These are phyloP conservation scores for Limosa lapponica DNA, from an alignment of 2,797 vertebrate species.

Conservation along the genomic window DNA sequence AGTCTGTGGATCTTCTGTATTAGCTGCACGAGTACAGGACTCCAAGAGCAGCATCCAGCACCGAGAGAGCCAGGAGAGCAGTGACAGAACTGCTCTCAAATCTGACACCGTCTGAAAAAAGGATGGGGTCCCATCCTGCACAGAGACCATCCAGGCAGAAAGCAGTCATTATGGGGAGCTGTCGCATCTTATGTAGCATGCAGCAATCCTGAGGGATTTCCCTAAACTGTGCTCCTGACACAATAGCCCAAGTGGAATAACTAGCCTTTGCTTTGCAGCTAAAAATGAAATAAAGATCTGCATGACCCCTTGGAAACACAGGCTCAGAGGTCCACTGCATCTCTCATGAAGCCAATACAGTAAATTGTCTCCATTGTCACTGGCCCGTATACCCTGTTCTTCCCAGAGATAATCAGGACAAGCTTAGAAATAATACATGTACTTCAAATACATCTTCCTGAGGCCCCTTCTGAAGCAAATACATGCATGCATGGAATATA, in stretches of 20 bases:
- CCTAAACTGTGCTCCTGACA: background rate
- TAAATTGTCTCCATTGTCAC: background rate
- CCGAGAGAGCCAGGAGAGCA: background rate
- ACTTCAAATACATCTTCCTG: background rate
- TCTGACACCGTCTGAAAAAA: background rate
- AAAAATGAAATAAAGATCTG: background rate
- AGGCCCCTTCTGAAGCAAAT: background rate
- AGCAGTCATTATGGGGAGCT: background rate
- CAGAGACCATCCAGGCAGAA: background rate
- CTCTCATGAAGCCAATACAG: background rate
- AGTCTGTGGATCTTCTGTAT: background rate
- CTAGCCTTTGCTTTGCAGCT: background rate
- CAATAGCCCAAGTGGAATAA: background rate
- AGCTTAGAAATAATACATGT: background rate
- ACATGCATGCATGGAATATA: background rate
- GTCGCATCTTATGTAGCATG: background rate
- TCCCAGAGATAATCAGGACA: background rate
- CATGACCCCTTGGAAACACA: background rate
- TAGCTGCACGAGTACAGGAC: fast-evolving
- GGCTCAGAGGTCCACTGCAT: background rate
- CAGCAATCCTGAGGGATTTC: background rate
- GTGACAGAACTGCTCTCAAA: background rate
- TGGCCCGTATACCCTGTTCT: fast-evolving
- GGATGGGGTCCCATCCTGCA: background rate
- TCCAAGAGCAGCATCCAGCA: background rate